Evolutionary conservation across 2,113 vertebrate genomes (phyloP), one percentile per base, ranked within the genome.

Genomic region (Amblyornis subalaris): DNA sequence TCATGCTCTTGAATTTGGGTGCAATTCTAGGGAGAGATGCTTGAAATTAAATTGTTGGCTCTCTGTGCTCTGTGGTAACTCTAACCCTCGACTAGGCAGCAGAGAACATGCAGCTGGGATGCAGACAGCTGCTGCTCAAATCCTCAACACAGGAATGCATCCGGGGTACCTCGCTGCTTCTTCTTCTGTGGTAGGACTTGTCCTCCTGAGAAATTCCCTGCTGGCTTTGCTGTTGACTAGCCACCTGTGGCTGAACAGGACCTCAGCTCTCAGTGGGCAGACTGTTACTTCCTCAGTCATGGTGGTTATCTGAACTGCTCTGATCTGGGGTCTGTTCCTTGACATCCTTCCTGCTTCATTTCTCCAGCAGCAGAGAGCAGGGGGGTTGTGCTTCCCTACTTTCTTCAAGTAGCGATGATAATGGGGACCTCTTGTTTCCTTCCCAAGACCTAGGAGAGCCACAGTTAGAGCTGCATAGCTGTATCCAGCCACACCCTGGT

Each of bases 31-130:
- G 44, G 54, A 87, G 48, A 89, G 60, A 42, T 92, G 55, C 64
- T 93, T 90, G 88, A 93, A 85, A 93, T 91, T 72, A 72, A 96
- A 55, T 87, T 72, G 17, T 82, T 81, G 60, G 57, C 65, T 75
- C 42, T 81, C 40, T 42, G 24, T 66, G 51, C 65, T 80, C n/a
- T 86, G 47, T 86, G 61, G 54, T 76, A 73, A 55, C 62, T 71
- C 66, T 91, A 48, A 64, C 45, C 22, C 48, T 90, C 50, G 21
- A 6, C 50, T 65, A 55, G 80, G 35, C 61, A 81, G 76, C 53
- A 72, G 54, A 79, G 54, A 55, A 72, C 23, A 44, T 40, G 74
- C 73, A 89, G 73, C 70, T 85, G 73, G 35, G 48, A 31, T 73
- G 64, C 83, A 67, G 75, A 48, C 58, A 55, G 84, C 65, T 93